Evolutionary conservation across 2,797 vertebrate genomes (phyloP), one percentile per base, ranked within the genome.

Genomic region (Poeciliopsis presidionis): DNA sequence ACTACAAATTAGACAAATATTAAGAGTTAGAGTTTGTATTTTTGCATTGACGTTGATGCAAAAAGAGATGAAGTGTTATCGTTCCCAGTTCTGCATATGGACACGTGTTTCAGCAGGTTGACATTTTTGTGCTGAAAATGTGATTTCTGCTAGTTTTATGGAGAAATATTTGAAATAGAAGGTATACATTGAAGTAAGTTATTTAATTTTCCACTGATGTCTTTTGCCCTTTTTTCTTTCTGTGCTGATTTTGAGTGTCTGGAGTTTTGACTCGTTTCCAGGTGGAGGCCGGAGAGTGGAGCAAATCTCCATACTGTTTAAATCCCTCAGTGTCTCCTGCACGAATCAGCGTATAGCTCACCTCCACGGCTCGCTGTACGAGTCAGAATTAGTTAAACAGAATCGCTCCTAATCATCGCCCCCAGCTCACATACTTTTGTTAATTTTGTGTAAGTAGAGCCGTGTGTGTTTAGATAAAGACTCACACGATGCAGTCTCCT

Each of bases 291-390:
- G 14, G 11, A 45, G 67, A 69, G 39, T 22, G 22, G 25, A 73
- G 36, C 55, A 41, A 71, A 78, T 74, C 59, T 74, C 55, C 59
- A 81, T 59, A 82, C 55, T 79, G 78, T 85, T 22, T 75, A 76
- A 41, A 46, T 74, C 63, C 72, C 33, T 74, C 18, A 49, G 3
- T 30, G 74, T 78, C 41, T 55, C 47, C 33, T 70, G 57, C 67
- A 57, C 47, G 59, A 75, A 74, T 25, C 41, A 45, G 55, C 25
- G 72, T 59, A 61, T 33, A 51, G 45, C 39, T 71, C 73, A 74
- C 39, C 49, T 47, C 25, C 14, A n/a, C 9, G 7, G 30, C 6
- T 77, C 25, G 55, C 28, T 30, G 46, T 65, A 30, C 14, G 28
- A 22, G 30, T 53, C n/a, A 67, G 47, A 67, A 30, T 74, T 55